These are phyloP conservation scores for Liparis tanakae DNA, from an alignment of 2,797 vertebrate genomes.

Conservation along the genomic window DNA sequence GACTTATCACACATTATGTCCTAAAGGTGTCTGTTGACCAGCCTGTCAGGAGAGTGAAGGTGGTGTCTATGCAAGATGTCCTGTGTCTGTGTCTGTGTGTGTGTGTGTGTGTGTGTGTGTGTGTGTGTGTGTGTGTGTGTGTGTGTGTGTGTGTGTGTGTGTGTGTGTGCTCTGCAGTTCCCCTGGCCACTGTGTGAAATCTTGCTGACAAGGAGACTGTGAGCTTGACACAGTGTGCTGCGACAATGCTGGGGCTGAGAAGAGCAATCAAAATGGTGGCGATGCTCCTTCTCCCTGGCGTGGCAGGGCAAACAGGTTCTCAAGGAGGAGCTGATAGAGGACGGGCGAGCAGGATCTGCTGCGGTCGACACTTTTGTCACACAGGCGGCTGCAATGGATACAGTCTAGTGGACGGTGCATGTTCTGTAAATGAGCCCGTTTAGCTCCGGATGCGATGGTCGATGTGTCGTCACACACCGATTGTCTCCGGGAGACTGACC, in stretches of 20 bases:
- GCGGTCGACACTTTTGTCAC: conserved; percentile 62
- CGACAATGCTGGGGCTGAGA: conserved; percentile 82
- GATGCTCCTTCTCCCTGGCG: conserved; percentile 77
- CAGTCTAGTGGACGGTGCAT: conserved; percentile 48
- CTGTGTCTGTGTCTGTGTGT: conserved; percentile 32
- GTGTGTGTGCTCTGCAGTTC: conserved; percentile 75
- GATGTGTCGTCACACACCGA: conserved; percentile 19
- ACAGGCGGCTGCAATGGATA: conserved; percentile 48
- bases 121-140: conserved; percentile 32
- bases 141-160: conserved; percentile 28
- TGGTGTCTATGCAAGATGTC: conserved; percentile 48
- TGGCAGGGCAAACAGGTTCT: conserved; percentile 85
- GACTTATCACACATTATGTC: conserved; percentile 51
- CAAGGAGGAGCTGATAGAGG: conserved; percentile 74
- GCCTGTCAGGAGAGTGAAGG: conserved; percentile 53
- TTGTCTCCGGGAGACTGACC: background rate
- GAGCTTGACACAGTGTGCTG: conserved; percentile 83
- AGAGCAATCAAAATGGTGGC: conserved; percentile 88
- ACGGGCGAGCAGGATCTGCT: conserved; percentile 70
- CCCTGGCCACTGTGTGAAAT: conserved; percentile 84
- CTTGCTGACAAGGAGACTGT: conserved; percentile 86
- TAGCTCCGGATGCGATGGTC: conserved; percentile 30
- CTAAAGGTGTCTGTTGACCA: conserved; percentile 64
- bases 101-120: conserved; percentile 25
- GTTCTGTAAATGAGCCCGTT: conserved; percentile 58